Percentiles rank a stretch among this genome's conserved stretches.
These are phyloP conservation scores for Xiphias gladius DNA, from an alignment of 2,113 vertebrate species.

Conservation along the genomic window DNA sequence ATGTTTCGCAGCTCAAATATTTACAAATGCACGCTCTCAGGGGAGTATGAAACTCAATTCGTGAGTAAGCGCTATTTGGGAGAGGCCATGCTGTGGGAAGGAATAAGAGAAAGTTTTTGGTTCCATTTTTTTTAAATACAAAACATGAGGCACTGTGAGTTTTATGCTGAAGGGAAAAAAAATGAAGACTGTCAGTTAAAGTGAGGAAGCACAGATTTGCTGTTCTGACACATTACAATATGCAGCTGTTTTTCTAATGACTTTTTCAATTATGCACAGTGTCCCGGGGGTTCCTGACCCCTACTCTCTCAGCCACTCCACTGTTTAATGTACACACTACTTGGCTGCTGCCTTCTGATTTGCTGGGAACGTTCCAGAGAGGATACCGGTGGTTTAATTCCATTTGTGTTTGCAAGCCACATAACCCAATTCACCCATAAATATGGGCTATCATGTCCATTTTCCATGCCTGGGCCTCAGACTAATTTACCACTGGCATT, in stretches of 20 bases:
- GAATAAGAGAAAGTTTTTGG: background rate
- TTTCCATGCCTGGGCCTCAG: constrained; percentile 72
- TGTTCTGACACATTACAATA: constrained; percentile 2
- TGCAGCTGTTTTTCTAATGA: constrained; percentile 44
- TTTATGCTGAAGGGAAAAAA: constrained; percentile 12
- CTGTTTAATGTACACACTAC: constrained; percentile 63
- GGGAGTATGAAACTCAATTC: constrained; percentile 22
- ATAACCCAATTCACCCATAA: constrained; percentile 76
- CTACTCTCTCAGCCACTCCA: constrained; percentile 24
- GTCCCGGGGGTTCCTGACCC: constrained; percentile 40
- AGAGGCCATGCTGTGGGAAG: constrained; percentile 7
- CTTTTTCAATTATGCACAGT: constrained; percentile 45
- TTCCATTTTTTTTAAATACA: constrained; percentile 8
- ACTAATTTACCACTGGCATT: constrained; percentile 70
- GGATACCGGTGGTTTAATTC: constrained; percentile 64
- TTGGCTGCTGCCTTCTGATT: constrained; percentile 23
- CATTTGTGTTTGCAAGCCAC: constrained; percentile 68
- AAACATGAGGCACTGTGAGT: background rate
- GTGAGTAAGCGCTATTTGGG: background rate
- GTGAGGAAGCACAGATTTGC: constrained; percentile 15
- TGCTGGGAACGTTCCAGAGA: constrained; percentile 60
- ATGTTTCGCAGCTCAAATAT: constrained; percentile 48
- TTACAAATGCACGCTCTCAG: constrained; percentile 42
- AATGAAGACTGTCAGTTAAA: constrained; percentile 18
- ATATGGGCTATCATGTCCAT: constrained; percentile 77